phyloP scores from a whole-genome alignment of 1,140 invertebrate genomes.

The Calephelis virginiensis region DNA sequence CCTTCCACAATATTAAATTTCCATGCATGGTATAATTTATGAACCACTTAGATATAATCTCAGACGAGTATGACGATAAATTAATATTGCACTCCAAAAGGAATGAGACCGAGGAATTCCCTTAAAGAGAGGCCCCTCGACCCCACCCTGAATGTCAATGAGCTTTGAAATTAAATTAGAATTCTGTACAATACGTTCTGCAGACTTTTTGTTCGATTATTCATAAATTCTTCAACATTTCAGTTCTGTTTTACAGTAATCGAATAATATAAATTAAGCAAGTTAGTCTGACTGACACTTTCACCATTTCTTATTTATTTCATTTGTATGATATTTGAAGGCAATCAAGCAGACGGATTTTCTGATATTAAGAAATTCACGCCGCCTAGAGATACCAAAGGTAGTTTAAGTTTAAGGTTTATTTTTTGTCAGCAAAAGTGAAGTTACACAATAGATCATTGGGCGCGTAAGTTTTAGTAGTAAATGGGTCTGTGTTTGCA shows the following conservation, averaged over 20 bases:
- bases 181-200: constrained; percentile 5
- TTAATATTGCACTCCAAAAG: constrained; percentile 5
- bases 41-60: constrained; percentile 9
- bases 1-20: no score
- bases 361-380: no score
- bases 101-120: constrained; percentile 5
- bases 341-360: no score
- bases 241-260: background rate
- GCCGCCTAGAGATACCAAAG: no score
- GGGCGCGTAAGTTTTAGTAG: no score
- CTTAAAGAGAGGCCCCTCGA: constrained; percentile 1
- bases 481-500: no score
- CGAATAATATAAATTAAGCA: background rate
- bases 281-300: no score
- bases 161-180: constrained; percentile 9
- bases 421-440: no score
- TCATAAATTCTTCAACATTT: background rate
- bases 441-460: no score
- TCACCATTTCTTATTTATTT: no score
- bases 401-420: no score
- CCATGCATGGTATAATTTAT: background rate
- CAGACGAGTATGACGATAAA: background rate
- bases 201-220: constrained; percentile 12
- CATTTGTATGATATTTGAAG: no score
- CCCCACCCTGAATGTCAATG: constrained; percentile 4